Conservation (phyloP, 2,888 invertebrate species). For the Ophion costatus region DNA sequence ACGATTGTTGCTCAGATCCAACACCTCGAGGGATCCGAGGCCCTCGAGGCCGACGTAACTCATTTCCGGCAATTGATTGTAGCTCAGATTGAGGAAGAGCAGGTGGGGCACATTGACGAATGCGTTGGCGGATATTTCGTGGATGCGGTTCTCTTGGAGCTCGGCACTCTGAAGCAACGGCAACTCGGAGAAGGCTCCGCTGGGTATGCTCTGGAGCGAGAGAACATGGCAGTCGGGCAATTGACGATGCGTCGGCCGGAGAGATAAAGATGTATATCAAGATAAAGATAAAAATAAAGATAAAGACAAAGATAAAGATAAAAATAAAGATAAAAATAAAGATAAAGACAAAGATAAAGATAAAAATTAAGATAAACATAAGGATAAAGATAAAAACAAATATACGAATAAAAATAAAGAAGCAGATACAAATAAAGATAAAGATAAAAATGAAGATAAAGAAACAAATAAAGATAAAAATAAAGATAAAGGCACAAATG, state of each 20-base stretch:
- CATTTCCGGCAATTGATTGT: conserved; percentile 90
- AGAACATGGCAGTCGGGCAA: background rate
- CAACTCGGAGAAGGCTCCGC: conserved; percentile 90
- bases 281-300: too few relatives aligned
- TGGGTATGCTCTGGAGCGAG: conserved; percentile 85
- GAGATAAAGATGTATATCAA: too few relatives aligned
- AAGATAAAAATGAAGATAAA: too few relatives aligned
- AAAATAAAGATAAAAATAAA: too few relatives aligned
- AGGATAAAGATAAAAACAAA: too few relatives aligned
- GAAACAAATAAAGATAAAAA: too few relatives aligned
- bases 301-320: too few relatives aligned
- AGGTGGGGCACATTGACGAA: conserved; percentile 92
- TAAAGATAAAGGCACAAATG: too few relatives aligned
- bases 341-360: too few relatives aligned
- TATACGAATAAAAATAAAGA: too few relatives aligned
- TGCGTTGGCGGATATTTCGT: conserved; percentile 89
- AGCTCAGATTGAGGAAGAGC: conserved; percentile 92
- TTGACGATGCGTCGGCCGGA: background rate
- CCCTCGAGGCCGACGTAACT: conserved; percentile 90
- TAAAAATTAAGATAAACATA: too few relatives aligned
- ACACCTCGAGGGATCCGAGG: conserved; percentile 91
- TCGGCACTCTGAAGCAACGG: conserved; percentile 90
- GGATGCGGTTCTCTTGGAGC: conserved; percentile 91
- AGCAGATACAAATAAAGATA: too few relatives aligned
- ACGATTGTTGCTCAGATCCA: conserved; percentile 93